Percentiles rank a stretch among this genome's conserved stretches.
Evolutionary conservation across 2,888 invertebrate species (phyloP).

Genomic region (Maniola hyperantus): DNA sequence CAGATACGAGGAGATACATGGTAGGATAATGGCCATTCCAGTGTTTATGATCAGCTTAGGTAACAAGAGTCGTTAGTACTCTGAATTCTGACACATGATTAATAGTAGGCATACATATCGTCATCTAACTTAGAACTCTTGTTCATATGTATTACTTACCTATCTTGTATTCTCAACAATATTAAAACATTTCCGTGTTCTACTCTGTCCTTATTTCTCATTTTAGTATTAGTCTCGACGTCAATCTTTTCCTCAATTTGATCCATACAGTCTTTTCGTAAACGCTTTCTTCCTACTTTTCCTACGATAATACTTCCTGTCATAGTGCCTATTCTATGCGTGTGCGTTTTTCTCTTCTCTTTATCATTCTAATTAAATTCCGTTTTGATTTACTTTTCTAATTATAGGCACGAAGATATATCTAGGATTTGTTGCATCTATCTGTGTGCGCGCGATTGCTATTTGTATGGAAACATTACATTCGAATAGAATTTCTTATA

Average conservation of each 20-base stretch:
- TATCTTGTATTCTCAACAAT: background rate
- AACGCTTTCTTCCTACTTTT: background rate
- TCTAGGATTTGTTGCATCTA: no score
- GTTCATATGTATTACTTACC: background rate
- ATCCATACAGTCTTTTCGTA: background rate
- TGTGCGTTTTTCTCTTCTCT: background rate
- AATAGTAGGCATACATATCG: background rate
- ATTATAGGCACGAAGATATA: no score
- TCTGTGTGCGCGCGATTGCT: no score
- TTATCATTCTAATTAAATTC: no score
- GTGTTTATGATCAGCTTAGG: constrained; percentile 46
- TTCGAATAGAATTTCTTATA: no score
- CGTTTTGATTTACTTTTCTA: no score
- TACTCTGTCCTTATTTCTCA: background rate
- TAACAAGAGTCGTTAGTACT: constrained; percentile 47
- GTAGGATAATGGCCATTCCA: constrained; percentile 49
- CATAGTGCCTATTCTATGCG: no score
- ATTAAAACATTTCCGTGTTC: background rate
- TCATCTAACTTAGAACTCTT: background rate
- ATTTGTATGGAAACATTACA: no score
- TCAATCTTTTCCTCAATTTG: constrained; percentile 2
- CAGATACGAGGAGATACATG: constrained; percentile 37
- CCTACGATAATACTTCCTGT: background rate
- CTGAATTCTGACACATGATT: constrained; percentile 18
- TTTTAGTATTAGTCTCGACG: background rate